A percentile compares a stretch with the other conserved stretches of the same genome.
phyloP scores from a whole-genome alignment of 2,113 vertebrate species.

The Dolichotis patagonum region DNA sequence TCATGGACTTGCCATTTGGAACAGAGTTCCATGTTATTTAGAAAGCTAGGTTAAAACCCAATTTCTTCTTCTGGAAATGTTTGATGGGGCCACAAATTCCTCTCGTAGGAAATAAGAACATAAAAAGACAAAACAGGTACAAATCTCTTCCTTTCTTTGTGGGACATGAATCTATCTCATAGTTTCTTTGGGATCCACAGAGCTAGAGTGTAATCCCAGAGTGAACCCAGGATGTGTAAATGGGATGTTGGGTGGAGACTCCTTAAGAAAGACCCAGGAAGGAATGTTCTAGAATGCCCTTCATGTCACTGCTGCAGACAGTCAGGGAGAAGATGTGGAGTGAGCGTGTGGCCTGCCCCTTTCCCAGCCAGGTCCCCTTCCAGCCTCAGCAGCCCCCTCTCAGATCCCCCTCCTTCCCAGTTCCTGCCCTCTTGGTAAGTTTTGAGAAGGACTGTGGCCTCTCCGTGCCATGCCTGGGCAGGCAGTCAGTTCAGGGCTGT shows the following conservation, averaged over 20 bases:
- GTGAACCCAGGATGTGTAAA: too few species aligned
- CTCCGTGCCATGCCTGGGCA: not conserved
- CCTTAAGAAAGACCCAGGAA: not conserved
- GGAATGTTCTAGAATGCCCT: not conserved
- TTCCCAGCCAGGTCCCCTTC: not conserved
- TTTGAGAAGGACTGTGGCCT: not conserved
- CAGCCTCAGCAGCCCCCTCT: not conserved
- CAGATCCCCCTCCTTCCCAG: not conserved
- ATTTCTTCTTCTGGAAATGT: conserved; percentile 33
- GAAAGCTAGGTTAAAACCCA: not conserved
- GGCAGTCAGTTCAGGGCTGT: not conserved
- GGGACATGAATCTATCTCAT: not conserved
- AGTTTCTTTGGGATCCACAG: not conserved
- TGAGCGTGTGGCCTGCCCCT: not conserved
- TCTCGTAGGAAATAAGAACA: not conserved
- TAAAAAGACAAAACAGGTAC: not conserved
- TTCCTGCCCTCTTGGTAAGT: not conserved
- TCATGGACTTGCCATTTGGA: not conserved
- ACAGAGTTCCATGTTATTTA: conserved; percentile 26
- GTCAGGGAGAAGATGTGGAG: not conserved
- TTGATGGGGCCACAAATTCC: not conserved
- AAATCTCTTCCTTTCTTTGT: not conserved
- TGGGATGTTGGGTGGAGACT: too few species aligned
- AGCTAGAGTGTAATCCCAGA: not conserved
- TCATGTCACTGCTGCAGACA: not conserved